Base-by-base conservation (phyloP, 2,888 invertebrate genomes). In the Coenonympha glycerion region DNA sequence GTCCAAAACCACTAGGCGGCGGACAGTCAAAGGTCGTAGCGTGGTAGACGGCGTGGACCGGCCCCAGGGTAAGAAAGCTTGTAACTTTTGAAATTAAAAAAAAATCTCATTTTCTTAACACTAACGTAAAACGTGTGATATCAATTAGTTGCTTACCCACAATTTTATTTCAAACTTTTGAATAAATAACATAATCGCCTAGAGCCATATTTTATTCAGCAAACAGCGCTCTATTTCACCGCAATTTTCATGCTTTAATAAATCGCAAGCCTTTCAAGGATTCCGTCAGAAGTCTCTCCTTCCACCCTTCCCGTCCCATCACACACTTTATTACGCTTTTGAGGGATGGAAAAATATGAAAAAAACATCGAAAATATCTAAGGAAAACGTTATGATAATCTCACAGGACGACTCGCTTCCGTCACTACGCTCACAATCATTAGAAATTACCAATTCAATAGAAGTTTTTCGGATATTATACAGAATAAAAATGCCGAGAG, bases 371-470 rank as follows among this genome's bases (percentile, higher is more conserved):
- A 21, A 36, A 36, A 36, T 19, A 15, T 3, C 18, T 6, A 19
- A 19, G 26, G 52, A 47, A 49, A 53, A 52, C 52, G 56, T 56
- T 53, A 42, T 48, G 36, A 48, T 40, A 53, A 56, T 51, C 53
- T 57, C 50, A 47, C 51, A 46, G 44, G n/a, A 18, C 39, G 16
- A 8, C 39, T 26, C 2, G 15, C 16, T 40, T 26, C 15, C 31
- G 37, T 37, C 28, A 41, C 9, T 48, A 19, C 30, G 16, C 13
- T 22, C 21, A 3, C 21, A 19, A 6, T 6, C 11, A 18, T 36
- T 36, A 19, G 36, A 36, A 36, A 36, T 19, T 5, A 6, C 36
- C 2, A 18, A 36, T 3, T 4, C 0, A 18, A 3, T 9, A 18
- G 18, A n/a, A 0, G 2, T 0, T 13, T 13, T 9, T 13, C n/a